phyloP scores from a whole-genome alignment of 2,888 invertebrate genomes.

The Micoletzkya japonica region DNA sequence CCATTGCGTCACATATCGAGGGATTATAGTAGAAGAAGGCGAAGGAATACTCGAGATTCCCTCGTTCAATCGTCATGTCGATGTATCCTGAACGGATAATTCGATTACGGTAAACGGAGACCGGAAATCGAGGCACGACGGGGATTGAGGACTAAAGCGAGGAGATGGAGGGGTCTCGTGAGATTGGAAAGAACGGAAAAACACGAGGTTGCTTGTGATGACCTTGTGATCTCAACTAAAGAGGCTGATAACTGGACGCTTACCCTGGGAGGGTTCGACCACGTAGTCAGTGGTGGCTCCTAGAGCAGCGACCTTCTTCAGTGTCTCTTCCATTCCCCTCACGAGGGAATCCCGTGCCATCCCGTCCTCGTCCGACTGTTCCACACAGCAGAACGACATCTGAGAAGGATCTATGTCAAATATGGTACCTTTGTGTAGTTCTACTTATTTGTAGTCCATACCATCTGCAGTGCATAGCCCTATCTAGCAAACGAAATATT shows the following conservation, averaged over 20 bases:
- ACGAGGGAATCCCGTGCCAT: constrained; percentile 34
- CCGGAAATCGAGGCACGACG: too few species aligned
- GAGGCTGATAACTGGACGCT: background rate
- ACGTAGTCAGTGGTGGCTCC: constrained; percentile 38
- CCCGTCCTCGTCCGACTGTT: constrained; percentile 34
- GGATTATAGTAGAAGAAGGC: constrained; percentile 61
- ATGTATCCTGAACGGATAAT: constrained; percentile 41
- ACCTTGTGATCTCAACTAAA: too few species aligned
- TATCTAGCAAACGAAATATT: too few species aligned
- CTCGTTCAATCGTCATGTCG: constrained; percentile 53
- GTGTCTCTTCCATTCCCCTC: constrained; percentile 40
- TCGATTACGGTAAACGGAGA: background rate
- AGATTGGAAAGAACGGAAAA: too few species aligned
- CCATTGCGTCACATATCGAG: constrained; percentile 48
- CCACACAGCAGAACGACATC: constrained; percentile 44
- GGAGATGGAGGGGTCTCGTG: too few species aligned
- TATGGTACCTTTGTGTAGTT: too few species aligned
- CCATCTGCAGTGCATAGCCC: too few species aligned
- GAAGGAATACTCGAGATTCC: constrained; percentile 55
- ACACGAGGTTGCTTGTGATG: too few species aligned
- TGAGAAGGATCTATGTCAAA: too few species aligned
- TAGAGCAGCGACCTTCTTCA: constrained; percentile 26
- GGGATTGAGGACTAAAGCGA: too few species aligned
- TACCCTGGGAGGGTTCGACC: constrained; percentile 39
- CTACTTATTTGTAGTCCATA: too few species aligned